A percentile compares a stretch with the other conserved stretches of the same genome.
Evolutionary conservation across 2,888 invertebrate species (phyloP).

Genomic region (Lithodes maja): DNA sequence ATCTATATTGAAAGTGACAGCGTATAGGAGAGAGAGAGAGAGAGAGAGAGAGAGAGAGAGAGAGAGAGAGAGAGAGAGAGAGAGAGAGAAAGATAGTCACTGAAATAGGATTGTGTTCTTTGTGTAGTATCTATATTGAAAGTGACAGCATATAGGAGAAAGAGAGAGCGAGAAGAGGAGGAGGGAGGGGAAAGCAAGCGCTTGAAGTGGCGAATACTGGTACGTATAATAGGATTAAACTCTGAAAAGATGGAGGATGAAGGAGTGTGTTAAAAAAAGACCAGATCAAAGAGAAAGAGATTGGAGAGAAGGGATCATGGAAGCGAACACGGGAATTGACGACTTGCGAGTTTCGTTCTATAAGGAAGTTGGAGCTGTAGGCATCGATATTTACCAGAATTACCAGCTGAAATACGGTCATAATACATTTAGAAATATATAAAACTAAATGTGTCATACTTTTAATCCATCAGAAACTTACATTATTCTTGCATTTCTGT

Average conservation of each 20-base stretch:
- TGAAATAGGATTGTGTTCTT: neutral
- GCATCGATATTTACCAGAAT: too few species aligned
- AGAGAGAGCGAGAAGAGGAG: slow-evolving; percentile 15
- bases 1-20: neutral
- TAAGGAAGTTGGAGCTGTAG: too few species aligned
- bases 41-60: slow-evolving; percentile 20
- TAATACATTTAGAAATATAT: too few species aligned
- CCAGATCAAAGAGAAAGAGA: too few species aligned
- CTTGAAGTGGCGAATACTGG: neutral
- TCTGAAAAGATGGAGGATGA: neutral
- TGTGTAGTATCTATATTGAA: neutral
- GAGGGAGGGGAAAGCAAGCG: neutral
- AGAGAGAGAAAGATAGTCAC: neutral
- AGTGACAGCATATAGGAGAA: neutral
- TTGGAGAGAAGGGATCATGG: too few species aligned
- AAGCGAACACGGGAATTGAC: too few species aligned
- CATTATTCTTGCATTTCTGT: too few species aligned
- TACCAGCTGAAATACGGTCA: too few species aligned
- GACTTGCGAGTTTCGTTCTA: too few species aligned
- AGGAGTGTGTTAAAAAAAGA: neutral
- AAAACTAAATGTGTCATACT: too few species aligned
- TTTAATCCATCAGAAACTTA: too few species aligned
- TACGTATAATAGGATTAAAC: neutral
- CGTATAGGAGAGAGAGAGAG: neutral
- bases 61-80: slow-evolving; percentile 10